Evolutionary conservation across 2,888 invertebrate genomes (phyloP), one percentile per base, ranked within the genome.

Genomic region (Neoitamus cyanurus): DNA sequence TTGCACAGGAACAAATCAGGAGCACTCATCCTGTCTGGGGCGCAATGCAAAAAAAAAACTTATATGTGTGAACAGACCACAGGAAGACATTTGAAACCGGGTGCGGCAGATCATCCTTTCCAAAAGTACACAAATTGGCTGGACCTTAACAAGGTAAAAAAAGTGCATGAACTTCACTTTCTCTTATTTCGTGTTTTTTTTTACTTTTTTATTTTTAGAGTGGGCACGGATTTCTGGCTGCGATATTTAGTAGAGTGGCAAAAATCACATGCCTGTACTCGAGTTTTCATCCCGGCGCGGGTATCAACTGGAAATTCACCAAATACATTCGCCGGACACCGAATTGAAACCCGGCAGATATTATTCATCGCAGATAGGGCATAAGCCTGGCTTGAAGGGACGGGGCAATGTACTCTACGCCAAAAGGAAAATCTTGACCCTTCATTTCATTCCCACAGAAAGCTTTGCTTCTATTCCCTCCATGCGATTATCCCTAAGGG

Each of bases 331-430:
- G 58, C 25, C 28, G 73, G 36, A 46, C 25, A 58, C 25, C 30
- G 48, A 77, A 77, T 77, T 77, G 77, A 77, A 77, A 46, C 28
- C 77, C 46, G 77, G 77, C 77, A 46, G 77, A 58, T 58, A 58
- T 58, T 77, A 30, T 77, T 77, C 46, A 77, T 77, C 46, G 30
- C 77, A 77, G 42, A 37, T 75, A n/a, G 4, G 13, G 48, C 7
- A 48, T 9, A 58, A 2, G 58, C 9, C 25, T 58, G 20, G 25
- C 30, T n/a, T 13, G 6, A 46, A 46, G 77, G 46, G 15, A 11
- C 9, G n/a, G 25, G 7, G 28, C 25, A 3, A 15, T n/a, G 75
- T 75, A 36, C 37, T n/a, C n/a, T n/a, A n/a, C n/a, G n/a, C 36
- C 75, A 25, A 4, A 28, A 77, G 46, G 30, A 31, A 77, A 77